These are phyloP conservation scores for Squalus acanthias DNA, from an alignment of 2,797 vertebrate genomes.

Conservation along the genomic window DNA sequence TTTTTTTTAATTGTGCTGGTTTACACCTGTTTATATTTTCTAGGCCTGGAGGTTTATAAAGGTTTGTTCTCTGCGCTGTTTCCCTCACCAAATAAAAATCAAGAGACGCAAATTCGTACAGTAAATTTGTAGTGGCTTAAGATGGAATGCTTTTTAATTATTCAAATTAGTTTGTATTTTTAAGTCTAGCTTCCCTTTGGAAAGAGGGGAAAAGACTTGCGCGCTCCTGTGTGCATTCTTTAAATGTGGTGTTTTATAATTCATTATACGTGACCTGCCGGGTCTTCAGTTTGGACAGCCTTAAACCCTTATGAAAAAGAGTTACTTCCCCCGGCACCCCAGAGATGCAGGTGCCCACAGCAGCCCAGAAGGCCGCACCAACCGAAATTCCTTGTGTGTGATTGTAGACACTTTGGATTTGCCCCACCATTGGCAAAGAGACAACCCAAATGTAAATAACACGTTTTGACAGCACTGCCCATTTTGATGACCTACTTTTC, in stretches of 20 bases:
- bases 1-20: not conserved
- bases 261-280: not conserved
- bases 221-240: not conserved
- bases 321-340: not conserved
- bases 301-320: not conserved
- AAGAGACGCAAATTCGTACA: not conserved
- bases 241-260: not conserved
- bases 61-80: not conserved
- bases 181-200: not conserved
- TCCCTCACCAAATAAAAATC: not conserved
- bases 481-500: not conserved
- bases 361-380: not conserved
- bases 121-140: not conserved
- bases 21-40: not conserved
- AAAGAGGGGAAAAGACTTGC: not conserved
- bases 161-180: not conserved
- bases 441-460: not conserved
- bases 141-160: not conserved
- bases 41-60: not conserved
- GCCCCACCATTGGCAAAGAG: not conserved
- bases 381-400: too few relatives aligned
- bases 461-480: not conserved
- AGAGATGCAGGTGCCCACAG: not conserved
- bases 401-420: not conserved
- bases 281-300: not conserved